phyloP scores from a whole-genome alignment of 2,113 vertebrate genomes.

The Callocephalon fimbriatum region DNA sequence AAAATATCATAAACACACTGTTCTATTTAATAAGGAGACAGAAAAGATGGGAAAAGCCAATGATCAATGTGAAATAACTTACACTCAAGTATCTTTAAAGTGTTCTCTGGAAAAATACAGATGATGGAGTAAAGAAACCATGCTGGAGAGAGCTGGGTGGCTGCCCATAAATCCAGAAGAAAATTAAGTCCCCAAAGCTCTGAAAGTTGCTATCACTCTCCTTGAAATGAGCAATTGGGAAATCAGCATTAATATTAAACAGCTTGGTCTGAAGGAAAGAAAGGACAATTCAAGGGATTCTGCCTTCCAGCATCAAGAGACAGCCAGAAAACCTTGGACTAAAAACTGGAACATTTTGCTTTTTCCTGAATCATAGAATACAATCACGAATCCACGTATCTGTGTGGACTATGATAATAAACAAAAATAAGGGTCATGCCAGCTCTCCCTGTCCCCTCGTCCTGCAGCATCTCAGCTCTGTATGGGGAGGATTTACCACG shows the following conservation, averaged over 20 bases:
- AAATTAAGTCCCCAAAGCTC: constrained; percentile 56
- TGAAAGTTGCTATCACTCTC: neutral
- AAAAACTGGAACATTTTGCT: neutral
- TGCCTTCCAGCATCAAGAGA: constrained; percentile 13
- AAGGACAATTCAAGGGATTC: neutral
- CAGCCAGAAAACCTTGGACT: neutral
- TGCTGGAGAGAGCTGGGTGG: constrained; percentile 65
- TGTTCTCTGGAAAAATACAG: neutral
- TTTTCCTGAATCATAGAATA: neutral
- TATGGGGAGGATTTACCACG: neutral
- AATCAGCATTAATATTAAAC: constrained; percentile 58
- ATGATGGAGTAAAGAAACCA: neutral
- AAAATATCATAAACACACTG: neutral
- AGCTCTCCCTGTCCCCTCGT: neutral
- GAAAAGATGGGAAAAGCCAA: constrained; percentile 4
- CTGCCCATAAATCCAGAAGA: constrained; percentile 60
- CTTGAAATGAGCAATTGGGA: constrained; percentile 48
- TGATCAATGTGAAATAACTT: neutral
- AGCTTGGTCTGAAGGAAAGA: neutral
- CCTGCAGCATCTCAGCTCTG: neutral
- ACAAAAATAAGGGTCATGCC: neutral
- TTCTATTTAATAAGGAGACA: neutral
- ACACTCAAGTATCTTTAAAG: neutral
- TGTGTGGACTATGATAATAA: neutral
- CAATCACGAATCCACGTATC: neutral